Conservation (phyloP, 2,888 invertebrate species). For the Ennomos fuscantarius region DNA sequence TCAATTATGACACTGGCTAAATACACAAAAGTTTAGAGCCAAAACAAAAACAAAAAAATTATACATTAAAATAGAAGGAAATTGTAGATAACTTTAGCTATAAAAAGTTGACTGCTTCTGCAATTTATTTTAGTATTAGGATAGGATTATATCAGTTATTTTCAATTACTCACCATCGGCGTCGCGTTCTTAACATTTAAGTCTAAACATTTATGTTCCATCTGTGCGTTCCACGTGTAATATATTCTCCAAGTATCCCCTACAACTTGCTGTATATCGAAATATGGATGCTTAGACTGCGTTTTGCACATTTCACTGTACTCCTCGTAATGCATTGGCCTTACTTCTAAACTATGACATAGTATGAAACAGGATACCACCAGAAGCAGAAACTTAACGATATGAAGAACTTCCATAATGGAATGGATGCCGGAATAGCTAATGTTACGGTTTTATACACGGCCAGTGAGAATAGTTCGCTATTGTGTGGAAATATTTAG, state of each 20-base stretch:
- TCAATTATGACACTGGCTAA: no score
- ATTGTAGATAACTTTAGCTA: no score
- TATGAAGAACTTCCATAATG: conserved; percentile 24
- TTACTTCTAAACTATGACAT: conserved; percentile 16
- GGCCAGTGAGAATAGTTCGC: conserved; percentile 18
- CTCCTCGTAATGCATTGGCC: conserved; percentile 23
- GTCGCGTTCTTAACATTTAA: conserved; percentile 62
- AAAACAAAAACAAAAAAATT: no score
- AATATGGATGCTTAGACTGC: conserved; percentile 57
- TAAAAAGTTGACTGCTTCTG: no score
- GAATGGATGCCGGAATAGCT: conserved; percentile 5
- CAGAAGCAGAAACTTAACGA: conserved; percentile 3
- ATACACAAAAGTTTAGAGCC: no score
- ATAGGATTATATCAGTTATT: no score
- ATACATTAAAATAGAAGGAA: background rate
- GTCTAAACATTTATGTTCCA: conserved; percentile 60
- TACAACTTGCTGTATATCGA: conserved; percentile 60
- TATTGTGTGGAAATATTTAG: conserved; percentile 17
- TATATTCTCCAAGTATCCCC: conserved; percentile 67
- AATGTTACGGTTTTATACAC: conserved; percentile 23
- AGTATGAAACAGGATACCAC: conserved; percentile 3
- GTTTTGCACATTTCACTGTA: conserved; percentile 49
- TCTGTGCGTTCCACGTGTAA: conserved; percentile 65
- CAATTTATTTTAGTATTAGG: no score
- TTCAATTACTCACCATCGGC: conserved; percentile 46